phyloP scores from a whole-genome alignment of 2,113 vertebrate species.

The Taxidea taxus region DNA sequence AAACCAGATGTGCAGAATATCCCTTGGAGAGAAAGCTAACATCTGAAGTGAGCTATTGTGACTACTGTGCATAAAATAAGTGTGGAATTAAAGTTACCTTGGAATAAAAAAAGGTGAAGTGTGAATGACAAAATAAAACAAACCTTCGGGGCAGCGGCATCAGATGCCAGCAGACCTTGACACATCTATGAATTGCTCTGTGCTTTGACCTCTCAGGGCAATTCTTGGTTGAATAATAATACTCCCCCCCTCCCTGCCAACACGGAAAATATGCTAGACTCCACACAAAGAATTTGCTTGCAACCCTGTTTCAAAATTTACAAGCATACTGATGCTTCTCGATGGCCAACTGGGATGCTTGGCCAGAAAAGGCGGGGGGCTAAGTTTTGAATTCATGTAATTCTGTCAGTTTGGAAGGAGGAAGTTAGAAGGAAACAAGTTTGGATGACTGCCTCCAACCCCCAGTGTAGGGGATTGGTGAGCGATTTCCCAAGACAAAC shows the following conservation, averaged over 20 bases:
- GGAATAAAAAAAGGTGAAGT: constrained; percentile 48
- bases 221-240: neutral
- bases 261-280: neutral
- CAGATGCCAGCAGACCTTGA: neutral
- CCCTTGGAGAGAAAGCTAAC: constrained; percentile 34
- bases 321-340: neutral
- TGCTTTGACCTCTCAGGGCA: neutral
- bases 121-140: constrained; percentile 11
- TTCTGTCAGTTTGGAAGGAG: neutral
- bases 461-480: neutral
- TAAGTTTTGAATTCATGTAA: neutral
- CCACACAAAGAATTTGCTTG: constrained; percentile 28
- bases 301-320: constrained; percentile 23
- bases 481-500: neutral
- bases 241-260: neutral
- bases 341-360: neutral
- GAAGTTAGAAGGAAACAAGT: neutral
- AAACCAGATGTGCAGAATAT: neutral
- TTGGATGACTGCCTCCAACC: neutral
- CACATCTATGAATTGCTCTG: constrained; percentile 13
- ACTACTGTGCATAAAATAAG: constrained; percentile 54
- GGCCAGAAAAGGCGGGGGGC: accelerated
- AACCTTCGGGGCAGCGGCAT: neutral
- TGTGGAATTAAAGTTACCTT: constrained; percentile 56
- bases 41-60: constrained; percentile 24